Evolutionary conservation across 2,113 vertebrate species (phyloP).

Genomic region (Sialia sialis): DNA sequence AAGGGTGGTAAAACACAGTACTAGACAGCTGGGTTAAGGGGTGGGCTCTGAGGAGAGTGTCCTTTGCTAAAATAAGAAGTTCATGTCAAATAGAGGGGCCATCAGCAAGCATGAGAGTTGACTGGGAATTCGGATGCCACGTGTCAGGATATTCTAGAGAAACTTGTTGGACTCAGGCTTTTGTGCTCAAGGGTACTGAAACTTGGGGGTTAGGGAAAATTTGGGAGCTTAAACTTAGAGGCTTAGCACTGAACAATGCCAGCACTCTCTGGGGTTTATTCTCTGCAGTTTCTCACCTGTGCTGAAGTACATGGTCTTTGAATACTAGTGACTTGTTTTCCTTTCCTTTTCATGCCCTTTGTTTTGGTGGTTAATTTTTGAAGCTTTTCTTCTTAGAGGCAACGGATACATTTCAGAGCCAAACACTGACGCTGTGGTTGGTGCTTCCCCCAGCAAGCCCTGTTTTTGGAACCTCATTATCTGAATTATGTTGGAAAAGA

Average conservation of each 20-base stretch:
- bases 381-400: neutral
- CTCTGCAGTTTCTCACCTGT: neutral
- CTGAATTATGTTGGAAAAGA: neutral
- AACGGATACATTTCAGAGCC: neutral
- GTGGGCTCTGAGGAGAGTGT: neutral
- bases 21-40: neutral
- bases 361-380: neutral
- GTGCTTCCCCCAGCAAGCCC: neutral
- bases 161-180: neutral
- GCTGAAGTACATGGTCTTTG: neutral
- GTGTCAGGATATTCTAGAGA: neutral
- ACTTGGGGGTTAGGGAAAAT: neutral
- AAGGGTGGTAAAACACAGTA: neutral
- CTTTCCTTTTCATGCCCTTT: neutral
- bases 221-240: neutral
- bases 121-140: neutral
- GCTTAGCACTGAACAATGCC: neutral
- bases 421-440: neutral
- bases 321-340: neutral
- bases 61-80: neutral
- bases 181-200: neutral
- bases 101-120: neutral
- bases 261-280: neutral
- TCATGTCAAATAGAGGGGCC: neutral
- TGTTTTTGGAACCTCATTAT: neutral